These are phyloP conservation scores for Pseudochirops corinnae DNA, from an alignment of 2,797 vertebrate species.

Conservation along the genomic window DNA sequence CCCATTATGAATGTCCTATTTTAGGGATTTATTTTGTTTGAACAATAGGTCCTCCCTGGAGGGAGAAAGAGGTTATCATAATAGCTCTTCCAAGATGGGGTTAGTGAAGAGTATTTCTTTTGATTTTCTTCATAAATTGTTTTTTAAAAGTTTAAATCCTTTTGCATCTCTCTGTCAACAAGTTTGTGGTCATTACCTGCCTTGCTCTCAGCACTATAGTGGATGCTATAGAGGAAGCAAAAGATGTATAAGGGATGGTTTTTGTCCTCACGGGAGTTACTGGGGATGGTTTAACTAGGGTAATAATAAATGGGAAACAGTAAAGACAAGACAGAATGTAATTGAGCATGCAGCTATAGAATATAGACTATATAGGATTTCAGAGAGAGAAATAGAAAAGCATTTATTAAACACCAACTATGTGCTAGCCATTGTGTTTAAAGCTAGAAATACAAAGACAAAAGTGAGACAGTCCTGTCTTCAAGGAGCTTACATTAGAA, in stretches of 20 bases:
- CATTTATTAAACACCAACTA: neutral
- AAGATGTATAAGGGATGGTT: constrained; percentile 18
- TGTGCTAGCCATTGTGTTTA: neutral
- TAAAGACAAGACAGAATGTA: neutral
- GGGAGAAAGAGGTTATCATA: constrained; percentile 52
- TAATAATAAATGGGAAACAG: neutral
- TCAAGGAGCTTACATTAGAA: neutral
- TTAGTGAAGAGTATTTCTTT: constrained; percentile 55
- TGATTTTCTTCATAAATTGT: constrained; percentile 48
- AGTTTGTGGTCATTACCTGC: constrained; percentile 41
- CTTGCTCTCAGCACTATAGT: neutral
- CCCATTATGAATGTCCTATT: constrained; percentile 68
- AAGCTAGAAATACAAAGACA: neutral
- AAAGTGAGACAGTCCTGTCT: neutral
- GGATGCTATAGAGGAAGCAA: neutral
- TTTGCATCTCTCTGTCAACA: constrained; percentile 48
- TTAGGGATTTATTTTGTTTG: constrained; percentile 74
- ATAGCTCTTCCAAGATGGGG: constrained; percentile 29
- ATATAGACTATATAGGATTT: neutral
- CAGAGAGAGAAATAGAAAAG: neutral
- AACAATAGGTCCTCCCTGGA: constrained; percentile 61
- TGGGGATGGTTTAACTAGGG: neutral
- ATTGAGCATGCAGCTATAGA: neutral
- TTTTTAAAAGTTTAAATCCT: constrained; percentile 53
- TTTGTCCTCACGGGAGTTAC: constrained; percentile 44